Evolutionary conservation across 23 tunicate genomes (phyloP).

Genomic region (Halocynthia roretzi): DNA sequence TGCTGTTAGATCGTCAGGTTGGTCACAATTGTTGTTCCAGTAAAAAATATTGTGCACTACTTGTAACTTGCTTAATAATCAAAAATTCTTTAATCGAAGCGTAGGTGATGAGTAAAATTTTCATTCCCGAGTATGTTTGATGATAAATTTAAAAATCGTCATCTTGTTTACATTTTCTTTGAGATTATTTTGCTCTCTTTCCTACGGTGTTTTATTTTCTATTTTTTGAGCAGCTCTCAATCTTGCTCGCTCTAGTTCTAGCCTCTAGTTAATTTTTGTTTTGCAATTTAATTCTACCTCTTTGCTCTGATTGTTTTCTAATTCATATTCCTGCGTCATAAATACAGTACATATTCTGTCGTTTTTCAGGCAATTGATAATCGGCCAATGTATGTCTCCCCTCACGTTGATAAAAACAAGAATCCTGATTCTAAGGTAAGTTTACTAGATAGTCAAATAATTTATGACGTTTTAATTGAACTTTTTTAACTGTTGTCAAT

Average conservation of each 20-base stretch:
- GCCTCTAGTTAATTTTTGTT: too few species aligned
- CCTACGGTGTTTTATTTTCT: too few species aligned
- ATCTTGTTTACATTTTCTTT: neutral
- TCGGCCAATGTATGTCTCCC: constrained; percentile 78
- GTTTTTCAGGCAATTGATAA: constrained; percentile 45
- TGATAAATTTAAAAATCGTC: neutral
- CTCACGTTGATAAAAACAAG: constrained; percentile 58
- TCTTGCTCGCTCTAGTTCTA: too few species aligned
- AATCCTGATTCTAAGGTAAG: constrained; percentile 64
- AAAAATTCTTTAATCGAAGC: neutral
- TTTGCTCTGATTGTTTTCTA: too few species aligned
- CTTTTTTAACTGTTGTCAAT: neutral
- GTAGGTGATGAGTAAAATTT: neutral
- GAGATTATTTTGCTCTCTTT: too few species aligned
- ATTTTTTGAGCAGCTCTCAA: too few species aligned
- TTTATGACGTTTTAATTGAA: neutral
- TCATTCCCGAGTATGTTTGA: too few species aligned
- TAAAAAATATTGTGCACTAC: too few species aligned
- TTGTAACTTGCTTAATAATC: too few species aligned
- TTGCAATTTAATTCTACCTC: too few species aligned
- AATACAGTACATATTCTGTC: neutral
- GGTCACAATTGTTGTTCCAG: neutral
- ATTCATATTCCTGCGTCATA: too few species aligned
- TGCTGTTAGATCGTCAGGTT: constrained; percentile 72
- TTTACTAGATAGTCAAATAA: neutral